Percentiles rank a stretch among this genome's conserved stretches.
These are phyloP conservation scores for Drosophila atroscutellata DNA, from an alignment of 2,888 invertebrate genomes.

Conservation along the genomic window DNA sequence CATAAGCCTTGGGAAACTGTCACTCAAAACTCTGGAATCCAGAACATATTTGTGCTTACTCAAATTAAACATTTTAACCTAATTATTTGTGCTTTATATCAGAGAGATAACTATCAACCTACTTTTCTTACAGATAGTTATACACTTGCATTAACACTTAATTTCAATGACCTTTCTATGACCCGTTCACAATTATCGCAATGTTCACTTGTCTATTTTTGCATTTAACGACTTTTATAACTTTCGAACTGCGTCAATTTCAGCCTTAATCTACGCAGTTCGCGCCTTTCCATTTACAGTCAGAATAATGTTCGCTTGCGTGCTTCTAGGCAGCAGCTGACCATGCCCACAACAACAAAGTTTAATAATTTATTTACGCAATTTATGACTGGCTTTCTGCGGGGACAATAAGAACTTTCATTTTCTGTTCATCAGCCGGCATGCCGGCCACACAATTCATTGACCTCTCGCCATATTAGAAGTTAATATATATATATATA, in stretches of 20 bases:
- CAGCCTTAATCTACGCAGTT: slow-evolving; percentile 32
- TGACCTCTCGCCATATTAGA: slow-evolving; percentile 54
- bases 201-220: slow-evolving; percentile 37
- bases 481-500: neutral
- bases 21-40: neutral
- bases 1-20: neutral
- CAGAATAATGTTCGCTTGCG: slow-evolving; percentile 23
- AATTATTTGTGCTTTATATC: neutral
- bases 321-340: slow-evolving; percentile 25
- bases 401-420: slow-evolving; percentile 45
- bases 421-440: slow-evolving; percentile 37
- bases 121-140: neutral
- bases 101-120: neutral
- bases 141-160: neutral
- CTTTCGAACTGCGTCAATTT: slow-evolving; percentile 54
- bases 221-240: slow-evolving; percentile 37
- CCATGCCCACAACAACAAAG: slow-evolving; percentile 23
- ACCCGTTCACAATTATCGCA: slow-evolving; percentile 38
- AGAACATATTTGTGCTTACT: neutral
- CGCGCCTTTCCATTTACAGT: neutral
- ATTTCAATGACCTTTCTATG: slow-evolving; percentile 46
- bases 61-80: neutral
- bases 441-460: slow-evolving; percentile 48
- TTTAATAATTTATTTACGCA: slow-evolving; percentile 77
- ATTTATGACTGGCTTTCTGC: slow-evolving; percentile 55